Percentiles rank a stretch among this genome's conserved stretches.
phyloP scores from a whole-genome alignment of 2,113 vertebrate species.

The Gavia stellata region DNA sequence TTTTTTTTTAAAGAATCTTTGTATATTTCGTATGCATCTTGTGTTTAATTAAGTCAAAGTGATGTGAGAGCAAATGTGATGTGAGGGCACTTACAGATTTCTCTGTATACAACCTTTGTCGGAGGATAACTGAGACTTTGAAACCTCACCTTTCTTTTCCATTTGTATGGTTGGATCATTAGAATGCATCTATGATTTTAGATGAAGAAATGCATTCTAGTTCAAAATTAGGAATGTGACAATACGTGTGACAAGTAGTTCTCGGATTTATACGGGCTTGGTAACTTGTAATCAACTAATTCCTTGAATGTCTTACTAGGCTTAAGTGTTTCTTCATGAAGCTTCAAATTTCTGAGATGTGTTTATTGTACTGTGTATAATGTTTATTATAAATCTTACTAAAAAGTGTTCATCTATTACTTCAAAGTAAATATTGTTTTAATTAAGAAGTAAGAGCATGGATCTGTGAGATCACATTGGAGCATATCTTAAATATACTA shows the following conservation, averaged over 20 bases:
- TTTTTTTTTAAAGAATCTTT: background rate
- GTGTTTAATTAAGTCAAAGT: background rate
- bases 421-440: background rate
- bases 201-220: background rate
- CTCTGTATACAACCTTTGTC: background rate
- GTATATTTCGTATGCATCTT: rapidly evolving
- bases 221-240: background rate
- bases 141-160: background rate
- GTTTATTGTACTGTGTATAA: background rate
- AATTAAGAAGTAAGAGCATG: background rate
- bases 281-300: background rate
- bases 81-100: background rate
- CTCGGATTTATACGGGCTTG: background rate
- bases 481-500: background rate
- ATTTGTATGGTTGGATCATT: background rate
- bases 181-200: background rate
- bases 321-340: background rate
- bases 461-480: background rate
- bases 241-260: background rate
- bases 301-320: background rate
- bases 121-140: background rate
- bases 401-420: background rate
- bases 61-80: background rate
- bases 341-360: background rate
- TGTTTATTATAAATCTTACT: background rate